Base-by-base conservation (phyloP, 2,888 invertebrate species). In the Pelosia muscerda region DNA sequence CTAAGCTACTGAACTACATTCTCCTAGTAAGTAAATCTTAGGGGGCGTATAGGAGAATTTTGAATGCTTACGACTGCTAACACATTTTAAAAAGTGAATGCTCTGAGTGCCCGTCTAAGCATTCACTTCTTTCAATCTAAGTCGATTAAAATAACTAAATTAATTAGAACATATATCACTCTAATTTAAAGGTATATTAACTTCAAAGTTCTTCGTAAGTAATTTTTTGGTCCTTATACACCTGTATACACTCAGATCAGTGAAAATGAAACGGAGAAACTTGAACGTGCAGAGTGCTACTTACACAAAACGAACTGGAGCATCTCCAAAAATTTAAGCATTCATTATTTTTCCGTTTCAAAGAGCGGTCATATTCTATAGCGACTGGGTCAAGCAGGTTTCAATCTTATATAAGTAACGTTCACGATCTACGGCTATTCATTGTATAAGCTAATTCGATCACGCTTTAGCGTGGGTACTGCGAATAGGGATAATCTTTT, bases 281-380 rank as follows among this genome's bases (percentile, higher is more conserved):
- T 70, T 73, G 72, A 81, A 42, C 28, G 55, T 42, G 56, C 53
- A 64, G 77, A 78, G 79, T 76, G 81, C 79, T 81, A 81, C 86
- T 87, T 81, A 82, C 68, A 74, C 73, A 76, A 79, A 79, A 81
- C 76, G 79, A 82, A 78, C 78, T 79, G 81, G 76, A 86, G 84
- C 75, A 72, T 76, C 81, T 83, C 81, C 79, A 79, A 81, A 79
- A 85, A 81, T 80, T 84, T 82, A 77, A 82, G 81, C 81, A 82
- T 81, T 85, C 81, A 82, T 85, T 80, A 80, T 79, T 86, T 84
- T 83, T 83, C 71, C 79, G 77, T 82, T 83, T 80, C 73, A 71
- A 77, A 84, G 83, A 79, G 81, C 78, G 75, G 77, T 80, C 72
- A 76, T 76, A 80, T 81, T 79, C 78, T 67, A 67, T 72, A 65